These are phyloP conservation scores for Pollachius pollachius DNA, from an alignment of 2,113 vertebrate genomes.

Conservation along the genomic window DNA sequence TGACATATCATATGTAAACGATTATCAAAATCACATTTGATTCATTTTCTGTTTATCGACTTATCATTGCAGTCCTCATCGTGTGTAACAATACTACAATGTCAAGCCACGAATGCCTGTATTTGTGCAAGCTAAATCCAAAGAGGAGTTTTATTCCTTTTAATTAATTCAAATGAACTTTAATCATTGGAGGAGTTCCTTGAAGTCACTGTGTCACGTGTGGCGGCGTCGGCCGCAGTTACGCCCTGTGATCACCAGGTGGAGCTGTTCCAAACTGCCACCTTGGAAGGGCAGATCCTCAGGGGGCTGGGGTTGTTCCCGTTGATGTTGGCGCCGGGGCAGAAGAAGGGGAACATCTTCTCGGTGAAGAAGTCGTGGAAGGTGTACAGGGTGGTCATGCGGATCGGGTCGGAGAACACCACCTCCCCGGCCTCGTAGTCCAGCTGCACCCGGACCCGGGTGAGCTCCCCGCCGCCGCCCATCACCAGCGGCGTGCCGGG, in stretches of 20 bases:
- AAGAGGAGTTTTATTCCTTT: background rate
- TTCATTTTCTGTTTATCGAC: no score
- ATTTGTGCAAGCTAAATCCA: no score
- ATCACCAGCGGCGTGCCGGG: conserved; percentile 57
- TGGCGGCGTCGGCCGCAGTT: background rate
- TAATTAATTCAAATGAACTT: background rate
- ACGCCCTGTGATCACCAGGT: conserved; percentile 64
- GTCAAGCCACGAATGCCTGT: no score
- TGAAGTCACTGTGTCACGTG: background rate
- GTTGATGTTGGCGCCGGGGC: conserved; percentile 76
- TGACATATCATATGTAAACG: no score
- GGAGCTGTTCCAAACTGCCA: conserved; percentile 76
- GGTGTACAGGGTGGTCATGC: conserved; percentile 68
- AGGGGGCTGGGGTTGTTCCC: conserved; percentile 72
- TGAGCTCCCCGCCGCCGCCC: conserved; percentile 41
- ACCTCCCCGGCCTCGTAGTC: conserved; percentile 72
- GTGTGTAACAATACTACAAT: no score
- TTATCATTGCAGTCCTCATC: no score
- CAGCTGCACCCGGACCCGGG: conserved; percentile 70
- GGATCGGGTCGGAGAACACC: conserved; percentile 67
- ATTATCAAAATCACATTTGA: no score
- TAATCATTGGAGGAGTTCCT: background rate
- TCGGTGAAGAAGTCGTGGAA: conserved; percentile 69
- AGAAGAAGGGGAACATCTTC: conserved; percentile 78
- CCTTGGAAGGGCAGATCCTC: conserved; percentile 71